Percentiles rank a stretch among this genome's conserved stretches.
These are phyloP conservation scores for Mactra quadrangularis DNA, from an alignment of 1,140 invertebrate genomes.

Conservation along the genomic window DNA sequence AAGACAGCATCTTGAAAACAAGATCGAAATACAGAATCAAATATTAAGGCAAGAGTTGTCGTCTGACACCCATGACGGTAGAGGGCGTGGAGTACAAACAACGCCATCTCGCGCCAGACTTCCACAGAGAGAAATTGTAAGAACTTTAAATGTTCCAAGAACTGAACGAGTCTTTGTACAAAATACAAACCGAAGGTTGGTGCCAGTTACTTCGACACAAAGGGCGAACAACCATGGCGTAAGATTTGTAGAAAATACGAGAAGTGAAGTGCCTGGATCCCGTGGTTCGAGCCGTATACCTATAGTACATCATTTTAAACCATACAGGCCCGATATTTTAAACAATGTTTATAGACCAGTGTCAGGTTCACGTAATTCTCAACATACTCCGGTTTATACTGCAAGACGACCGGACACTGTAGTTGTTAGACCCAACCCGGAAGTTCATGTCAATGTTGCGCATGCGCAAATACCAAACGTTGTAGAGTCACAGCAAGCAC, in stretches of 20 bases:
- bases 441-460: too few relatives aligned
- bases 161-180: background rate
- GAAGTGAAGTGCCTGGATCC: too few relatives aligned
- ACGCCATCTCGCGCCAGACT: background rate
- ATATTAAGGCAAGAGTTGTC: background rate
- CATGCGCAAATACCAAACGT: too few relatives aligned
- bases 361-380: too few relatives aligned
- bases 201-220: background rate
- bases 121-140: too few relatives aligned
- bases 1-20: background rate
- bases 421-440: background rate
- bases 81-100: background rate
- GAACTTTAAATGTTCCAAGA: background rate
- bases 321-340: too few relatives aligned
- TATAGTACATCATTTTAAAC: background rate
- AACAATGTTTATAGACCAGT: too few relatives aligned
- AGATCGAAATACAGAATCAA: background rate
- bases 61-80: too few relatives aligned
- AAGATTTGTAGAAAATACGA: too few relatives aligned
- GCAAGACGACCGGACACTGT: too few relatives aligned
- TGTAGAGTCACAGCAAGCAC: background rate
- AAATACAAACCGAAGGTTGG: background rate
- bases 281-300: background rate
- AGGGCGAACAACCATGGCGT: too few relatives aligned
- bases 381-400: too few relatives aligned